These are phyloP conservation scores for Triplophysa tibetana DNA, from an alignment of 2,113 vertebrate genomes.

Conservation along the genomic window DNA sequence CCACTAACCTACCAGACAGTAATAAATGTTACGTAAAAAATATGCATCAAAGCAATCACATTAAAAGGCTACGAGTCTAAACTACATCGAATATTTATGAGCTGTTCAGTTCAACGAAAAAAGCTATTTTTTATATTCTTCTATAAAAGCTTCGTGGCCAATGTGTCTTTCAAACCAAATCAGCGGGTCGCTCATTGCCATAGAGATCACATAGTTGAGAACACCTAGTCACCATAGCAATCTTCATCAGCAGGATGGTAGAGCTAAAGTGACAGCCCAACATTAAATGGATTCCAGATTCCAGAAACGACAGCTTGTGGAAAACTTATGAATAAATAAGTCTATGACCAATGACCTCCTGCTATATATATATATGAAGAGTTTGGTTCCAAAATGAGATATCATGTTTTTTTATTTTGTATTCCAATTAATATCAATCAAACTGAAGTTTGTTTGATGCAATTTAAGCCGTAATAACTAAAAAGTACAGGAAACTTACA, in stretches of 20 bases:
- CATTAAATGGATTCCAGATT: not conserved
- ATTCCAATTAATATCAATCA: too few relatives aligned
- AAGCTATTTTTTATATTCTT: not conserved
- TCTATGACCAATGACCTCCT: too few relatives aligned
- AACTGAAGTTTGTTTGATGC: too few relatives aligned
- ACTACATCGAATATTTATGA: not conserved
- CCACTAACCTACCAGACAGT: not conserved
- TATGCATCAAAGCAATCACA: not conserved
- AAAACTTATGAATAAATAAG: too few relatives aligned
- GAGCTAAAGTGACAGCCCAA: not conserved
- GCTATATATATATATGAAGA: too few relatives aligned
- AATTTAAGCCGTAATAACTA: too few relatives aligned
- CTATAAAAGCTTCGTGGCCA: slow-evolving; percentile 4
- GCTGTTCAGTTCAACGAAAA: not conserved
- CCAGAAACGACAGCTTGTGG: too few relatives aligned
- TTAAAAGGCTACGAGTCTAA: not conserved
- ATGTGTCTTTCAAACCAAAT: slow-evolving; percentile 28
- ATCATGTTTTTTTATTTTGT: too few relatives aligned
- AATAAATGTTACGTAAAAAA: not conserved
- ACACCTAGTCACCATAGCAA: slow-evolving; percentile 38
- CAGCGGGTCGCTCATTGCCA: slow-evolving; percentile 29
- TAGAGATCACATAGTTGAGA: slow-evolving; percentile 36
- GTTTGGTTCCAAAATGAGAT: too few relatives aligned
- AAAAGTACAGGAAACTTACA: too few relatives aligned
- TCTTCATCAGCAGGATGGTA: not conserved